Base-by-base conservation (phyloP, 2,113 vertebrate species). In the Seriola rivoliana region DNA sequence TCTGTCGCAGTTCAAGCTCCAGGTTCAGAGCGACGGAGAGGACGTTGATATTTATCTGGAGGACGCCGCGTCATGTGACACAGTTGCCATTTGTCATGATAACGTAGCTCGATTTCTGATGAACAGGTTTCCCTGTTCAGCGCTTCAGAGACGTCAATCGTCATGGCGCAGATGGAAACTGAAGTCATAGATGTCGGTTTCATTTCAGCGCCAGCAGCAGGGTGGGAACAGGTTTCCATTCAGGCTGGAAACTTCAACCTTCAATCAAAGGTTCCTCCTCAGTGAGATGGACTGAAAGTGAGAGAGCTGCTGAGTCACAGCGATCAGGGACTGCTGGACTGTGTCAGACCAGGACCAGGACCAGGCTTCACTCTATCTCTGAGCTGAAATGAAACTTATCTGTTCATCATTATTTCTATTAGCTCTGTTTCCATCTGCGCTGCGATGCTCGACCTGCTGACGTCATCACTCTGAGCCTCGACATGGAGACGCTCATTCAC, bases 321-420 rank as follows among this genome's bases (percentile, higher is more conserved):
- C 11, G 25, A 71, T 71, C 69, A 71, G 9, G 11, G 8, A 36
- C 14, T 71, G n/a, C 66, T 19, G 36, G 69, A 68, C 25, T 38
- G 8, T 4, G 13, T 34, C 23, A 58, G 57, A 32, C 7, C 59
- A 44, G 59, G 48, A 4, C 63, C 38, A 48, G 12, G 48, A 4
- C 63, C 38, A 48, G 12, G 12, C 36, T 17, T 67, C 64, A 16
- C 4, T 67, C 29, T 29, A 29, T 29, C 29, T 29, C 65, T 68
- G 44, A 68, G 44, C 44, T 29, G 71, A 85, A 85, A 80, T 59
- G 78, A 85, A 85, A 85, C 83, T 19, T 76, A 85, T 64, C 32
- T 11, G 34, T 25, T 29, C 13, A 46, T 46, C 44, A 46, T 11
- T 5, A 46, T 46, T 16, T 50, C 48, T 19, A 9, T 42, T 44